These are phyloP conservation scores for Lagria hirta DNA, from an alignment of 2,888 invertebrate genomes.

Conservation along the genomic window DNA sequence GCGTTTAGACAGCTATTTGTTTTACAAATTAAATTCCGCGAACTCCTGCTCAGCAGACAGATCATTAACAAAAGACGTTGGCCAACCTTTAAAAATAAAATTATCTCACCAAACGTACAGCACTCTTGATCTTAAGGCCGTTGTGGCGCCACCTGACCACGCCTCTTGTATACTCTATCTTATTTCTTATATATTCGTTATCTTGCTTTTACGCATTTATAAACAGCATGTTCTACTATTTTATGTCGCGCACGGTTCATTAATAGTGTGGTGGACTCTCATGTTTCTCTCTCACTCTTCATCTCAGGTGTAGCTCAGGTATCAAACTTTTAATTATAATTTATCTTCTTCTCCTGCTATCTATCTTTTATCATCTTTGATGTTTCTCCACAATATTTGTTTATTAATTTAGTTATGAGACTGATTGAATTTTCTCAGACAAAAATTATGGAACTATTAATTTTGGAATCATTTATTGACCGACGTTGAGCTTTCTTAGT, in stretches of 20 bases:
- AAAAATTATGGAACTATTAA: too few relatives aligned
- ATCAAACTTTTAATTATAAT: slow-evolving; percentile 41
- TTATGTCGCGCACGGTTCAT: slow-evolving; percentile 26
- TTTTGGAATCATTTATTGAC: too few relatives aligned
- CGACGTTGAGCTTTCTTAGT: too few relatives aligned
- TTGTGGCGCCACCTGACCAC: slow-evolving; percentile 47
- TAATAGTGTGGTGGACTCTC: slow-evolving; percentile 30
- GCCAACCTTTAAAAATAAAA: slow-evolving; percentile 41
- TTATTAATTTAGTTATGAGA: slow-evolving; percentile 27
- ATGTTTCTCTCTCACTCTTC: slow-evolving; percentile 21
- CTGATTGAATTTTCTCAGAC: too few relatives aligned
- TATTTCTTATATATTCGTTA: slow-evolving; percentile 6
- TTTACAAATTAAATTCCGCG: slow-evolving; percentile 43
- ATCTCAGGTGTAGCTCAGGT: slow-evolving; percentile 25
- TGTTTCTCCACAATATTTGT: slow-evolving; percentile 25
- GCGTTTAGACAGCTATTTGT: slow-evolving; percentile 36
- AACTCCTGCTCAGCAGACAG: slow-evolving; percentile 32
- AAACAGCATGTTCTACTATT: slow-evolving; percentile 11
- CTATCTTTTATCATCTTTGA: slow-evolving; percentile 32
- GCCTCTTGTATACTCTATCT: slow-evolving; percentile 40
- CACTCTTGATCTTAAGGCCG: slow-evolving; percentile 26
- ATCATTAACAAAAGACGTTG: slow-evolving; percentile 37
- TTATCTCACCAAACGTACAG: slow-evolving; percentile 39
- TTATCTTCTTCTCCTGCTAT: slow-evolving; percentile 41
- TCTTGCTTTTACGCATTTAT: slow-evolving; percentile 23